Percentiles rank a stretch among this genome's conserved stretches.
Conservation (phyloP, 2,113 vertebrate species). For the Protomyctophum bolini region DNA sequence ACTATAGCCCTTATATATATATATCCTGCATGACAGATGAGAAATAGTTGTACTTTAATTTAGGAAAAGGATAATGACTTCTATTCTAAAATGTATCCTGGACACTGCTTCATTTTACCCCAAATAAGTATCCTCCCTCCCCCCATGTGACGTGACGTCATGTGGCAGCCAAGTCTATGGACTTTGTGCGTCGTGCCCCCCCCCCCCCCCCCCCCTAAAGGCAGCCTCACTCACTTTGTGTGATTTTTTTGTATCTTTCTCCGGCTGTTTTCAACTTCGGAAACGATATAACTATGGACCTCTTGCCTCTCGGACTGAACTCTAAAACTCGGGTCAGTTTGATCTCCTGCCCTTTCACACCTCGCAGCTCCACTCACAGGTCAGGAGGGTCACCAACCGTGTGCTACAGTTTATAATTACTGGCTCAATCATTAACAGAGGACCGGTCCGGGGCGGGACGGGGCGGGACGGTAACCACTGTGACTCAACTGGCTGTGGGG, state of each 20-base stretch:
- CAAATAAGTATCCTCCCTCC: not conserved
- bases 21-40: not conserved
- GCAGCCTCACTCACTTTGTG: too few relatives aligned
- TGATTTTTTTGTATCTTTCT: not conserved
- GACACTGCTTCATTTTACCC: too few relatives aligned
- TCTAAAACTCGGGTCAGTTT: constrained; percentile 2
- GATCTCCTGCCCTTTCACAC: constrained; percentile 16
- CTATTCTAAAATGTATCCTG: not conserved
- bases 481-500: constrained; percentile 38
- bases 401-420: constrained; percentile 57
- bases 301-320: not conserved
- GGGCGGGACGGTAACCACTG: not conserved
- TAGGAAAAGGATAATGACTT: not conserved
- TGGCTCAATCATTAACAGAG: constrained; percentile 53
- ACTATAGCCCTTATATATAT: constrained; percentile 1
- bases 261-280: not conserved
- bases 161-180: too few relatives aligned
- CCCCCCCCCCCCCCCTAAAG: too few relatives aligned
- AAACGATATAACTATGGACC: not conserved
- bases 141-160: not conserved
- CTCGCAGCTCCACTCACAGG: constrained; percentile 18
- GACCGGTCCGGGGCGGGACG: constrained; percentile 12
- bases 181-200: too few relatives aligned
- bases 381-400: constrained; percentile 17
- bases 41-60: not conserved